phyloP scores from a whole-genome alignment of 2,113 vertebrate genomes.

The Donacobius atricapilla region DNA sequence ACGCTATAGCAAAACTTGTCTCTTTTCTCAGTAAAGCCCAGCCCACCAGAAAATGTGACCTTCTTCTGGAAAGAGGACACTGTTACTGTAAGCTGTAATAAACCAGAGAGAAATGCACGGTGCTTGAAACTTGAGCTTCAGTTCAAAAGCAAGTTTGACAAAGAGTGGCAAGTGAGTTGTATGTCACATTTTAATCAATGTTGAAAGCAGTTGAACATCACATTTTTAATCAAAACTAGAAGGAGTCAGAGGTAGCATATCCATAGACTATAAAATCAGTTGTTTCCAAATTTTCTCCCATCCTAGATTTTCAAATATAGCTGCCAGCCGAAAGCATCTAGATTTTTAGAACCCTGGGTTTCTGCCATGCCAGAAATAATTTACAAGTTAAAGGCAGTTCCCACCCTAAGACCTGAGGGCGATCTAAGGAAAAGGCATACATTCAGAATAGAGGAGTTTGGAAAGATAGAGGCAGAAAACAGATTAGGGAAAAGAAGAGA shows the following conservation, averaged over 20 bases:
- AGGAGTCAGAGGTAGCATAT: not conserved
- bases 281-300: not conserved
- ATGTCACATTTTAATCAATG: not conserved
- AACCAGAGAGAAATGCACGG: not conserved
- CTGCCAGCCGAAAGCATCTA: not conserved
- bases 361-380: not conserved
- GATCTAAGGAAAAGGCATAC: not conserved
- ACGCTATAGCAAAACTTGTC: not conserved
- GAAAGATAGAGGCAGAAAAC: not conserved
- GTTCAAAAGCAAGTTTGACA: constrained; percentile 46
- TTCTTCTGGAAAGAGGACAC: constrained; percentile 49
- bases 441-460: not conserved
- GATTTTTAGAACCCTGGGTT: not conserved
- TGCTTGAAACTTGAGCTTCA: constrained; percentile 64
- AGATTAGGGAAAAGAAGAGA: not conserved
- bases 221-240: not conserved
- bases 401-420: not conserved
- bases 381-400: not conserved
- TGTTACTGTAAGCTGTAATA: constrained; percentile 26
- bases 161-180: constrained; percentile 62
- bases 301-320: not conserved
- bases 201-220: not conserved
- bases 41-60: constrained; percentile 12
- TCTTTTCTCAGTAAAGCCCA: constrained; percentile 60
- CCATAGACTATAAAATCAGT: not conserved